Conservation (phyloP, 2,797 vertebrate genomes). For the Halcyon chelicuti region DNA sequence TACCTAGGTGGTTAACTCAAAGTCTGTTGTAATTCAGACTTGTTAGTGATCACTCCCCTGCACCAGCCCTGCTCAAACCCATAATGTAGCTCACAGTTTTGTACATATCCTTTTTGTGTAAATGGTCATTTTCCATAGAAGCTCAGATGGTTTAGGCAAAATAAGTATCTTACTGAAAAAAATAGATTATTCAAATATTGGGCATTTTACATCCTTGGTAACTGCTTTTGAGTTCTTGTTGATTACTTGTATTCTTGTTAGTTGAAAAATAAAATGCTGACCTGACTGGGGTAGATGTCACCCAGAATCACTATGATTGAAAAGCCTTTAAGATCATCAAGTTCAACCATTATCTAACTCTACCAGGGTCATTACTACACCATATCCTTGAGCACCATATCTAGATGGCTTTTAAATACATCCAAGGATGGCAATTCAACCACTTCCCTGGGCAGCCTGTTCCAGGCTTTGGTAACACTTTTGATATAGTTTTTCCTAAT, state of each 20-base stretch:
- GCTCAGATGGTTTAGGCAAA: not conserved
- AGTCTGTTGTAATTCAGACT: not conserved
- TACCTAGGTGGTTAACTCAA: not conserved
- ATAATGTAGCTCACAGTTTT: not conserved
- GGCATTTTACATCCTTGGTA: rapidly evolving
- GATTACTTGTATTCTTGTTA: not conserved
- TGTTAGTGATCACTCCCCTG: not conserved
- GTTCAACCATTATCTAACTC: too few relatives aligned
- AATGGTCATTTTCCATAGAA: not conserved
- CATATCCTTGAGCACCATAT: too few relatives aligned
- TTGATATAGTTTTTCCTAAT: too few relatives aligned
- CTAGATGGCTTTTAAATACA: too few relatives aligned
- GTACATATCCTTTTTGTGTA: not conserved
- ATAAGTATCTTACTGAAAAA: not conserved
- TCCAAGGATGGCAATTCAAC: too few relatives aligned
- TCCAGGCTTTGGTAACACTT: too few relatives aligned
- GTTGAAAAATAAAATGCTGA: not conserved
- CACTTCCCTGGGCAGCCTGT: too few relatives aligned
- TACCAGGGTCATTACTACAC: too few relatives aligned
- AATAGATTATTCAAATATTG: not conserved
- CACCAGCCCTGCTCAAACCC: not conserved
- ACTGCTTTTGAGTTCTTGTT: not conserved
- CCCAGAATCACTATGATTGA: too few relatives aligned
- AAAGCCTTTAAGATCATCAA: too few relatives aligned
- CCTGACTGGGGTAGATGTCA: not conserved